Evolutionary conservation across 23 tunicate genomes (phyloP).

Genomic region (Pegea sp.): DNA sequence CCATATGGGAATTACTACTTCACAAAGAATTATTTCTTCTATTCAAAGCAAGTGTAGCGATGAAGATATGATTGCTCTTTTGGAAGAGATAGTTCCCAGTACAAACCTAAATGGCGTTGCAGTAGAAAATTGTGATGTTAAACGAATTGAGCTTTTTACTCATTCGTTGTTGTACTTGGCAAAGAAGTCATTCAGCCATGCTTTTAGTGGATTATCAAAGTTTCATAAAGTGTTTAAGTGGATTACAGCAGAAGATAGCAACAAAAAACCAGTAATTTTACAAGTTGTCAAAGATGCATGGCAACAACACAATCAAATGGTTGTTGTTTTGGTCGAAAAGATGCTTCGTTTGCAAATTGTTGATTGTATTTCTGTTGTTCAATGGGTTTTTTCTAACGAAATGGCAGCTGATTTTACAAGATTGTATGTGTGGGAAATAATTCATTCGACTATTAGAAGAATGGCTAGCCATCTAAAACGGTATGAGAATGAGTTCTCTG

Average conservation of each 20-base stretch:
- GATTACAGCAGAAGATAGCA: conserved; percentile 41
- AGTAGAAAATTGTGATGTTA: not conserved
- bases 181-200: conserved; percentile 94
- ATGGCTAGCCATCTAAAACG: conserved; percentile 76
- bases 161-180: conserved; percentile 72
- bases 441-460: conserved; percentile 90
- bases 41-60: conserved; percentile 45
- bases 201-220: conserved; percentile 71
- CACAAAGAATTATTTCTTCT: conserved; percentile 50
- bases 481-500: conserved; percentile 22
- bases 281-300: conserved; percentile 50
- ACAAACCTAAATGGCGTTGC: not conserved
- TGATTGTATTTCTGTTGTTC: conserved; percentile 75
- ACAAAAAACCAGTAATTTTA: conserved; percentile 49
- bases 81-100: conserved; percentile 28
- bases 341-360: conserved; percentile 92
- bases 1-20: conserved; percentile 11
- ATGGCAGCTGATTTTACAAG: conserved; percentile 84
- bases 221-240: conserved; percentile 82
- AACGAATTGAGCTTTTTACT: conserved; percentile 56
- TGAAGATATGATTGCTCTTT: conserved; percentile 52
- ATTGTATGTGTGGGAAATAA: conserved; percentile 74
- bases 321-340: conserved; percentile 85
- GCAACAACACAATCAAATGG: conserved; percentile 84
- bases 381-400: conserved; percentile 90